Evolutionary conservation across 2,113 vertebrate species (phyloP).

Genomic region (Bubo scandiacus): DNA sequence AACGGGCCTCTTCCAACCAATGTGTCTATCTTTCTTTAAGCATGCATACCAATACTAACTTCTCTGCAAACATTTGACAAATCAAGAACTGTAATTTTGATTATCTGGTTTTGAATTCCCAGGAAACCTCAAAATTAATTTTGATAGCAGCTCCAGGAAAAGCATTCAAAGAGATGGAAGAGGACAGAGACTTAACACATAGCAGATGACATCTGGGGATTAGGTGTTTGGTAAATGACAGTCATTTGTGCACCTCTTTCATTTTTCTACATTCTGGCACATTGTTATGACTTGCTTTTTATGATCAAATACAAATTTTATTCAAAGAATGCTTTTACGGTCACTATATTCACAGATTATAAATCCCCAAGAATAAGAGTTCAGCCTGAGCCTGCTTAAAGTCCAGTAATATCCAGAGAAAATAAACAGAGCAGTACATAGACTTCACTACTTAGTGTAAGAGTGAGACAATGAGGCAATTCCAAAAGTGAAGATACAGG

Average conservation of each 20-base stretch:
- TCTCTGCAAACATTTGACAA: not conserved
- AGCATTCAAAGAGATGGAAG: not conserved
- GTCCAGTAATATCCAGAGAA: not conserved
- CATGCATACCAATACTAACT: not conserved
- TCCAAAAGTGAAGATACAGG: not conserved
- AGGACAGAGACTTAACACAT: not conserved
- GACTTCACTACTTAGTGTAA: not conserved
- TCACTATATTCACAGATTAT: not conserved
- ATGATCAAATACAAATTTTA: not conserved
- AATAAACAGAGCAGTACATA: slow-evolving; percentile 25
- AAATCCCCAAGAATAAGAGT: not conserved
- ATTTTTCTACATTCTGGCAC: not conserved
- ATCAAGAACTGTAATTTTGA: not conserved
- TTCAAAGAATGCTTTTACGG: not conserved
- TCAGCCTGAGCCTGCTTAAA: not conserved
- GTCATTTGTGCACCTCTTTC: not conserved
- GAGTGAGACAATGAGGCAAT: not conserved
- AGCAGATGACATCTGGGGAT: not conserved
- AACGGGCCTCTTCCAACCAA: not conserved
- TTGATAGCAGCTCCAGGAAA: not conserved
- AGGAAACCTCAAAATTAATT: slow-evolving; percentile 4
- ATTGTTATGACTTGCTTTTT: not conserved
- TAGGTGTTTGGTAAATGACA: not conserved
- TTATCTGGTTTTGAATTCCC: not conserved
- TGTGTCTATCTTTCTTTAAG: not conserved